Evolutionary conservation across 2,888 invertebrate genomes (phyloP).

Genomic region (Holacanthella duospinosa): DNA sequence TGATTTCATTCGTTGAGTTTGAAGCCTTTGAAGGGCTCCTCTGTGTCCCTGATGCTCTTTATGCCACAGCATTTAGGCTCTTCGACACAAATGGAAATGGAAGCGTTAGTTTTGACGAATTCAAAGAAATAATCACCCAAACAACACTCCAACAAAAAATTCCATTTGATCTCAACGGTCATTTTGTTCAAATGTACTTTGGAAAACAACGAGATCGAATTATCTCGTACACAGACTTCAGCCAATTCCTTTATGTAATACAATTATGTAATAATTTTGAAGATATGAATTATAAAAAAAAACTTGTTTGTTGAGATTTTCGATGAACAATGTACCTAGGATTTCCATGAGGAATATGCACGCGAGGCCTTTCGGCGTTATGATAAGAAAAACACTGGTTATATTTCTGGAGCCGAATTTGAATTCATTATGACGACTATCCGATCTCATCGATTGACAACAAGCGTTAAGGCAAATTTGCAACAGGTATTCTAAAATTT

Average conservation of each 20-base stretch:
- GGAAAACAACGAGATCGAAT: constrained; percentile 82
- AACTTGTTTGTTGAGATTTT: too few species aligned
- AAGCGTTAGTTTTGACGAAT: constrained; percentile 62
- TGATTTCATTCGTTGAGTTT: constrained; percentile 92
- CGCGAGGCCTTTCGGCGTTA: constrained; percentile 87
- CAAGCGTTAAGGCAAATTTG: constrained; percentile 17
- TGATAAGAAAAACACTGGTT: constrained; percentile 79
- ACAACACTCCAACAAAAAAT: constrained; percentile 81
- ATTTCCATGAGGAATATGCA: constrained; percentile 98
- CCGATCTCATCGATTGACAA: constrained; percentile 22
- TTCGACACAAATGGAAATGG: constrained; percentile 80
- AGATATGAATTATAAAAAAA: background rate
- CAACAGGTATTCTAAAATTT: too few species aligned
- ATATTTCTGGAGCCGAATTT: constrained; percentile 87
- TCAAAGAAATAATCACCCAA: constrained; percentile 84
- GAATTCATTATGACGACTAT: constrained; percentile 69
- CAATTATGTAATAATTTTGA: background rate
- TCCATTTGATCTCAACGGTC: constrained; percentile 89
- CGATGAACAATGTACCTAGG: constrained; percentile 51
- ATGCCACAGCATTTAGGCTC: constrained; percentile 94
- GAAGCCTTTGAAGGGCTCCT: constrained; percentile 94
- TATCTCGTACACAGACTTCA: constrained; percentile 90
- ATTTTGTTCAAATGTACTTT: constrained; percentile 91
- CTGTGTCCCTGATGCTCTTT: constrained; percentile 92
- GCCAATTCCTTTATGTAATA: constrained; percentile 81